Conservation (phyloP, 2,797 vertebrate species). For the Phataginus tetradactyla region DNA sequence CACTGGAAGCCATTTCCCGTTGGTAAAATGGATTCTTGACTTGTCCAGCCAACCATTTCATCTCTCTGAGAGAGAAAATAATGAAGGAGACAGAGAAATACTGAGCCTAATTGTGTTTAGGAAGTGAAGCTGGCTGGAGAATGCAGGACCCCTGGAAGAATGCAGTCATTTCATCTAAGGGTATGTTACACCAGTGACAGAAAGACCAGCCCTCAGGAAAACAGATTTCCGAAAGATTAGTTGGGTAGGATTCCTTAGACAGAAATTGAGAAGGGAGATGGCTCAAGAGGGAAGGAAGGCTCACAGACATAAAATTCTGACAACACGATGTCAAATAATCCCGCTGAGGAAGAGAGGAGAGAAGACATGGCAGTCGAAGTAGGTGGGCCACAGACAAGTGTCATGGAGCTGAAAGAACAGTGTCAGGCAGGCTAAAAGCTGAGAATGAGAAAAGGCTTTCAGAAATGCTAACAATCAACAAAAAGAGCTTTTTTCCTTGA, state of each 20-base stretch:
- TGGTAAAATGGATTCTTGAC: background rate
- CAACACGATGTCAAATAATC: background rate
- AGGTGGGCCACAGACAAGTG: background rate
- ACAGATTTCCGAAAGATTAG: background rate
- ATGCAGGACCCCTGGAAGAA: background rate
- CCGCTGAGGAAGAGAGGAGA: background rate
- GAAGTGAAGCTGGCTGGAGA: background rate
- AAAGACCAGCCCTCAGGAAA: constrained; percentile 2
- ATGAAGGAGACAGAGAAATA: background rate
- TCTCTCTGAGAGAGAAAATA: background rate
- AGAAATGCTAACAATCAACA: constrained; percentile 34
- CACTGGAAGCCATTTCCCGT: background rate
- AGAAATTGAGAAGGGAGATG: background rate
- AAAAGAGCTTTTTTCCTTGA: background rate
- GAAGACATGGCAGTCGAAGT: background rate
- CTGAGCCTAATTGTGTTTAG: background rate
- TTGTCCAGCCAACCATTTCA: background rate
- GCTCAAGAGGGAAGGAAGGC: background rate
- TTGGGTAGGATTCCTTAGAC: background rate
- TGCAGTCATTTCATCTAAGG: background rate
- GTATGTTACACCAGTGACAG: background rate
- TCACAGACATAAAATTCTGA: constrained; percentile 31
- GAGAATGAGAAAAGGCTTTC: background rate
- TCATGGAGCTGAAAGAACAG: background rate
- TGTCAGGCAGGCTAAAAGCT: background rate